Percentiles rank a stretch among this genome's conserved stretches.
These are phyloP conservation scores for Centroberyx gerrardi DNA, from an alignment of 2,797 vertebrate genomes.

Conservation along the genomic window DNA sequence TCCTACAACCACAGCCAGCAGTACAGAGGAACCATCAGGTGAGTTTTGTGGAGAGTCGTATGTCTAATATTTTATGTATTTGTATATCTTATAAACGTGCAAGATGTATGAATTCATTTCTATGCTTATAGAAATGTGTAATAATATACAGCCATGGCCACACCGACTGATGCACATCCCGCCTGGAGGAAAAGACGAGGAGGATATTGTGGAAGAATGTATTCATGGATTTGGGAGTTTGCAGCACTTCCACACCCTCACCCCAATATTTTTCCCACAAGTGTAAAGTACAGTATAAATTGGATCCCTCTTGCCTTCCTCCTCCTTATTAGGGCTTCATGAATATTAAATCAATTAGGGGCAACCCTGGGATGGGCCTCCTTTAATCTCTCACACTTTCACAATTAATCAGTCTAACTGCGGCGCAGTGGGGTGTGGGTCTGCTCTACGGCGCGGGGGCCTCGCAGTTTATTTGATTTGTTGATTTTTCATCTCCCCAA, in stretches of 20 bases:
- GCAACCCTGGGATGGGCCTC: slow-evolving; percentile 67
- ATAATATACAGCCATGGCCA: not conserved
- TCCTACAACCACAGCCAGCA: slow-evolving; percentile 91
- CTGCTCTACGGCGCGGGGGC: slow-evolving; percentile 21
- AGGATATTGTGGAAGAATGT: slow-evolving; percentile 21
- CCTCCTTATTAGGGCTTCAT: slow-evolving; percentile 71
- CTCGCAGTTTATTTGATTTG: slow-evolving; percentile 64
- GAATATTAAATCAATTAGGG: slow-evolving; percentile 82
- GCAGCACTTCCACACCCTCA: slow-evolving; percentile 16
- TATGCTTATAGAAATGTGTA: not conserved
- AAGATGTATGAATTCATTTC: not conserved
- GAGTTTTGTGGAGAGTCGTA: slow-evolving; percentile 45
- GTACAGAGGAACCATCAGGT: slow-evolving; percentile 94
- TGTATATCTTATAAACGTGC: not conserved
- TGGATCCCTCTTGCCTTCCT: slow-evolving; percentile 73
- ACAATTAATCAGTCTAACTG: slow-evolving; percentile 82
- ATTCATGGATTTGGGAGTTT: slow-evolving; percentile 22
- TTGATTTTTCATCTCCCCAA: slow-evolving; percentile 58
- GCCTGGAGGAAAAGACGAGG: slow-evolving; percentile 5
- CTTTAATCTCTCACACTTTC: slow-evolving; percentile 83
- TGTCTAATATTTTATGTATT: slow-evolving; percentile 3
- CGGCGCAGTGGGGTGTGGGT: slow-evolving; percentile 70
- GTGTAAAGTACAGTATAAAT: slow-evolving; percentile 64
- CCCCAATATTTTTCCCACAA: slow-evolving; percentile 47
- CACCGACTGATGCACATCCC: slow-evolving; percentile 6